A percentile compares a stretch with the other conserved stretches of the same genome.
These are phyloP conservation scores for Scolopax rusticola DNA, from an alignment of 2,797 vertebrate genomes.

Conservation along the genomic window DNA sequence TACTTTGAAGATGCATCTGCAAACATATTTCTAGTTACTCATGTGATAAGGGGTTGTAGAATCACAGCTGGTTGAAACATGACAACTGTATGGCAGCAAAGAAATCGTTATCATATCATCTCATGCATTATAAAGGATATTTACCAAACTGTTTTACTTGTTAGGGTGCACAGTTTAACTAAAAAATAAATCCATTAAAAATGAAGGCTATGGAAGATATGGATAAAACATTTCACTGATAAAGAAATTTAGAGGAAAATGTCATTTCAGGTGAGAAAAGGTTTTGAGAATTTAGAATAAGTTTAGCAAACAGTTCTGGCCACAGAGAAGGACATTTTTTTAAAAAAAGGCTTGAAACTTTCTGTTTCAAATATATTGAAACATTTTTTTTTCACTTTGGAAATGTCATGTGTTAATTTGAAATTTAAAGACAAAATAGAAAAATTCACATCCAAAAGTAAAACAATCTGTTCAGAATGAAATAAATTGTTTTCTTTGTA, in stretches of 20 bases:
- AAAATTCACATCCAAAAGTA: not conserved
- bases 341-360: not conserved
- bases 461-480: not conserved
- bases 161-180: not conserved
- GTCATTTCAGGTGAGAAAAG: not conserved
- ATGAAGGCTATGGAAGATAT: not conserved
- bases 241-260: not conserved
- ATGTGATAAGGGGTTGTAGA: not conserved
- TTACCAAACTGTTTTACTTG: not conserved
- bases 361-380: not conserved
- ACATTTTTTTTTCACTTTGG: not conserved
- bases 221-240: not conserved
- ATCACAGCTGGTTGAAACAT: not conserved
- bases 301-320: not conserved
- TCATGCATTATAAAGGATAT: not conserved
- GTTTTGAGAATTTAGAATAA: not conserved
- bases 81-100: not conserved
- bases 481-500: not conserved
- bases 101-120: not conserved
- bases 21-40: not conserved
- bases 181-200: not conserved
- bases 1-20: not conserved
- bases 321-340: not conserved
- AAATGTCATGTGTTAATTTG: not conserved
- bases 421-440: not conserved